Percentiles rank a stretch among this genome's conserved stretches.
These are phyloP conservation scores for Cordylochernes scorpioides DNA, from an alignment of 2,888 invertebrate genomes.

Conservation along the genomic window DNA sequence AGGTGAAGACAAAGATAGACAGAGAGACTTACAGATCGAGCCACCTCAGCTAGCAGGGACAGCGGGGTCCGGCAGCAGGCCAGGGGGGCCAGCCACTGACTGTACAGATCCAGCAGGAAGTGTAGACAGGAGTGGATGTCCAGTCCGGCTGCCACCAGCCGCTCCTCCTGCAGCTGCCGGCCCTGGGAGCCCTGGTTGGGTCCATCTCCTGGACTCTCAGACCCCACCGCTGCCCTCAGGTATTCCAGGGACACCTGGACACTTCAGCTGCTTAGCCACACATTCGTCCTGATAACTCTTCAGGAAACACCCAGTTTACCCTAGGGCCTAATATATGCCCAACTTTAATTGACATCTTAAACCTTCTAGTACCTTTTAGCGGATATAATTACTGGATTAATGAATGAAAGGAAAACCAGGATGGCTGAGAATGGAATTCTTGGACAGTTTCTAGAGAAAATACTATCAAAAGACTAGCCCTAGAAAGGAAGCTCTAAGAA, in stretches of 20 bases:
- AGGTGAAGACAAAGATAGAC: constrained; percentile 1
- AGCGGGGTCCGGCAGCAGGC: constrained; percentile 20
- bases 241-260: constrained; percentile 34
- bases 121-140: constrained; percentile 79
- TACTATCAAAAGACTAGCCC: too few relatives aligned
- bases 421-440: too few relatives aligned
- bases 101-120: constrained; percentile 64
- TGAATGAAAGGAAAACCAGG: too few relatives aligned
- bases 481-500: too few relatives aligned
- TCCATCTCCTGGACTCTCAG: constrained; percentile 11
- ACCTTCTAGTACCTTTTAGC: too few relatives aligned
- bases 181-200: constrained; percentile 6
- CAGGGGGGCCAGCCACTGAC: constrained; percentile 38
- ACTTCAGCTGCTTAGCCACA: too few relatives aligned
- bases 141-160: constrained; percentile 29
- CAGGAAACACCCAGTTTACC: too few relatives aligned
- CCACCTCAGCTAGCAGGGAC: constrained; percentile 22
- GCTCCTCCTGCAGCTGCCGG: constrained; percentile 15
- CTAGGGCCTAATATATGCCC: too few relatives aligned
- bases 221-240: constrained; percentile 26
- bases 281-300: too few relatives aligned
- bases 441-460: too few relatives aligned
- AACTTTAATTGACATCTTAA: too few relatives aligned
- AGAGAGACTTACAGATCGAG: constrained; percentile 24
- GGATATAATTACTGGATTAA: too few relatives aligned